Base-by-base conservation (phyloP, 1,140 invertebrate species). In the Lepidurus couesii region DNA sequence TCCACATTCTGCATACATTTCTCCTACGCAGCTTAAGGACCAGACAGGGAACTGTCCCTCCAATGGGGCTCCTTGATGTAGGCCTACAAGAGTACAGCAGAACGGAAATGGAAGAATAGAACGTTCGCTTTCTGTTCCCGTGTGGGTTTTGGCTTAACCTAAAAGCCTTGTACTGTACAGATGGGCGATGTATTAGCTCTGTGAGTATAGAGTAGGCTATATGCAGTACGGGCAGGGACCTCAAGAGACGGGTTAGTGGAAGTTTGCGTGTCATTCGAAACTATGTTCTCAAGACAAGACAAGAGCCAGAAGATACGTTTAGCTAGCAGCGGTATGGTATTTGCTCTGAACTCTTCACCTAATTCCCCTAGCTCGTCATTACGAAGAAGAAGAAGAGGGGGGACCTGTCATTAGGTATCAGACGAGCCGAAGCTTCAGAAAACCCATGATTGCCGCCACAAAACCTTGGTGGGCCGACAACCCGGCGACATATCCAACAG, bases 351-450 rank as follows among this genome's bases (percentile, higher is more conserved):
- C 53, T 65, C 53, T 65, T 21, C 53, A 65, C 53, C 53, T 65
- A 65, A 65, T 65, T 65, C 53, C 13, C 21, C 21, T 21, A 65
- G 53, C 53, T 9, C 21, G 53, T 65, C 53, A 65, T 65, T 65
- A 65, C 53, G 53, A 65, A 34, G 34, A 34, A 34, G 13, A 65
- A 13, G 53, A 16, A 65, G 21, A 65, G 16, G 0, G n/a, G 53
- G 53, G 53, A 65, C 53, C 53, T 65, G 53, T 65, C 53, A 65
- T 65, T 65, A 65, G 53, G 53, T 65, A 65, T 65, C 53, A 65
- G 53, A 10, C 53, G 21, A 65, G 53, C 53, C 53, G 53, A 65
- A 65, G 53, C 53, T 21, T n/a, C 53, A 65, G 53, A 65, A 65
- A 65, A 65, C 53, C 53, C 21, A 16, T 65, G 53, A 65, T 65